Conservation (phyloP, 1,140 invertebrate genomes). For the Eriosoma lanigerum region DNA sequence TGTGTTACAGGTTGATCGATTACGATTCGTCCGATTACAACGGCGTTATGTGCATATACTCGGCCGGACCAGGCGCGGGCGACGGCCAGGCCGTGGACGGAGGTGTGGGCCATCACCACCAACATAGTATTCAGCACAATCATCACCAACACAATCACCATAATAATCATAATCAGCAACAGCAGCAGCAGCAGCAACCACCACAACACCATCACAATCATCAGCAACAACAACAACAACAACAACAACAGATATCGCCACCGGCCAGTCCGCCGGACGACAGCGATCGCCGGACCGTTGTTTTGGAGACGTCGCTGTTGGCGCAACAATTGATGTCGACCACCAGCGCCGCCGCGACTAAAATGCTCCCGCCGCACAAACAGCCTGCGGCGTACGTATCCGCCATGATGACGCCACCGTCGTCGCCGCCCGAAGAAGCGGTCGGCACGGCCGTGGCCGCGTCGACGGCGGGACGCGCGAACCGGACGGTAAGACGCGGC, state of each 20-base stretch:
- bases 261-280: slow-evolving; percentile 5
- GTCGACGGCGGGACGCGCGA: not conserved
- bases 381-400: not conserved
- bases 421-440: not conserved
- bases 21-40: not conserved
- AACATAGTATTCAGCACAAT: not conserved
- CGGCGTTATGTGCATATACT: slow-evolving; percentile 1
- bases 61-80: not conserved
- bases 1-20: slow-evolving; percentile 12
- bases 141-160: not conserved
- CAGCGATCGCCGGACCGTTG: not conserved
- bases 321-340: not conserved
- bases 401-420: not conserved
- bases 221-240: not conserved
- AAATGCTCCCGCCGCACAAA: not conserved
- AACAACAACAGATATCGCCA: slow-evolving; percentile 5
- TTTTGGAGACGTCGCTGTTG: not conserved
- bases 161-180: not conserved
- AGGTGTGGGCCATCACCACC: not conserved
- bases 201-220: not conserved
- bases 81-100: not conserved
- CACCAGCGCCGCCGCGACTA: not conserved
- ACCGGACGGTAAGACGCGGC: not conserved
- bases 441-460: not conserved
- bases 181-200: not conserved